Conservation (phyloP, 1,140 invertebrate genomes). For the Gryon sp. region DNA sequence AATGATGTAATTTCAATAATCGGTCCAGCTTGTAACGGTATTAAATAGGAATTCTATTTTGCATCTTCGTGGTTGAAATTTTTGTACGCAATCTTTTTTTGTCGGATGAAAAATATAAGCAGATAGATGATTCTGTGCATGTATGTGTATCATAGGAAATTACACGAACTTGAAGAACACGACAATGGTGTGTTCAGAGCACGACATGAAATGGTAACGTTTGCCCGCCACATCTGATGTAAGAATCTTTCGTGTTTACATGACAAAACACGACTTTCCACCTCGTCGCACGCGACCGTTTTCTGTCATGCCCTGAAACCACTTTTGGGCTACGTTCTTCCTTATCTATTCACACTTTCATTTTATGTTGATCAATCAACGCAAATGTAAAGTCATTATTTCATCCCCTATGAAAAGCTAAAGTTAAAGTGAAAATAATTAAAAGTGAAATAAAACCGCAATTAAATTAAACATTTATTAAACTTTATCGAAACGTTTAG, state of each 20-base stretch:
- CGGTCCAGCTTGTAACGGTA: slow-evolving; percentile 24
- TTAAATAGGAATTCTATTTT: slow-evolving; percentile 25
- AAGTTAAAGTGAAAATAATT: too few relatives aligned
- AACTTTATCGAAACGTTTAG: too few relatives aligned
- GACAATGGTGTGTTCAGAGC: slow-evolving; percentile 52
- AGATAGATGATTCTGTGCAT: slow-evolving; percentile 32
- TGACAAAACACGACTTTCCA: slow-evolving; percentile 59
- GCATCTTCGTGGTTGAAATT: too few relatives aligned
- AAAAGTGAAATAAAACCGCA: too few relatives aligned
- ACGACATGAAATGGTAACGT: slow-evolving; percentile 55
- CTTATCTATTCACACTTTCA: neutral
- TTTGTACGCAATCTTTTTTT: too few relatives aligned
- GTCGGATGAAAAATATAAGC: slow-evolving; percentile 20
- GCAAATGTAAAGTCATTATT: too few relatives aligned
- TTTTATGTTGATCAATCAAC: too few relatives aligned
- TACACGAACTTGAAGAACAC: slow-evolving; percentile 43
- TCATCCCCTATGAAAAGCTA: too few relatives aligned
- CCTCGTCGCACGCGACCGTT: slow-evolving; percentile 55
- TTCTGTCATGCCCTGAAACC: slow-evolving; percentile 20
- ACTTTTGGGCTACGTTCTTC: slow-evolving; percentile 21
- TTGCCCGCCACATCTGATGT: slow-evolving; percentile 55
- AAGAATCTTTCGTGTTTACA: slow-evolving; percentile 61
- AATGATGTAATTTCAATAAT: slow-evolving; percentile 6
- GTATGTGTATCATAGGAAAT: slow-evolving; percentile 51
- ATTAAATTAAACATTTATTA: too few relatives aligned